Conservation (phyloP, 2,797 vertebrate genomes). For the Pseudomugil gertrudae region DNA sequence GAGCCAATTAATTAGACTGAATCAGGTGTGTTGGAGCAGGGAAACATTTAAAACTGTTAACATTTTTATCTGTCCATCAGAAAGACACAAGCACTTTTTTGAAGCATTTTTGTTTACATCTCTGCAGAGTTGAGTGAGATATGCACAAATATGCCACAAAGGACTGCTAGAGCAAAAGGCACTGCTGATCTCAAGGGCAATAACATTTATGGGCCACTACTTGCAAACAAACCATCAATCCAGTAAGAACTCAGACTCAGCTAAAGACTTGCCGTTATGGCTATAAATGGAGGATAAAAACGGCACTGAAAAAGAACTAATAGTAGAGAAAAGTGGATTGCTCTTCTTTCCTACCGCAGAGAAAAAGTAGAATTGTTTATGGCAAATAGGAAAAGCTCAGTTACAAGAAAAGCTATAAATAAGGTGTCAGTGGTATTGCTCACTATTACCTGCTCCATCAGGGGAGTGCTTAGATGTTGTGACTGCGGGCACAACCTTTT, state of each 20-base stretch:
- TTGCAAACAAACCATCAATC: conserved; percentile 35
- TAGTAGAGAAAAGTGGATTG: conserved; percentile 18
- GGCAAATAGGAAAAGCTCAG: conserved; percentile 41
- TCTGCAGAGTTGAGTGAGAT: no score
- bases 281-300: conserved; percentile 32
- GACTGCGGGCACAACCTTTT: conserved; percentile 53
- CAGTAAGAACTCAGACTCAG: conserved; percentile 21
- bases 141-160: conserved; percentile 16
- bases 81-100: neutral
- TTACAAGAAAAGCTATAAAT: conserved; percentile 60
- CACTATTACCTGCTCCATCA: conserved; percentile 59
- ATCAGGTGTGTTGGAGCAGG: no score
- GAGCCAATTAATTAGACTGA: no score
- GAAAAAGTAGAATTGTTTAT: conserved; percentile 38
- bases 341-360: conserved; percentile 21
- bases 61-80: neutral
- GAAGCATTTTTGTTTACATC: conserved; percentile 1
- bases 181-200: conserved; percentile 5
- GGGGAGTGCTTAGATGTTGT: conserved; percentile 61
- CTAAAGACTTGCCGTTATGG: conserved; percentile 23
- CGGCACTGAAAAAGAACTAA: conserved; percentile 9
- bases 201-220: conserved; percentile 38
- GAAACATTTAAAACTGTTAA: no score
- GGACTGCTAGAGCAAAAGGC: conserved; percentile 1
- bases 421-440: conserved; percentile 58